phyloP scores from a whole-genome alignment of 1,140 invertebrate species.

The Bombus impatiens region DNA sequence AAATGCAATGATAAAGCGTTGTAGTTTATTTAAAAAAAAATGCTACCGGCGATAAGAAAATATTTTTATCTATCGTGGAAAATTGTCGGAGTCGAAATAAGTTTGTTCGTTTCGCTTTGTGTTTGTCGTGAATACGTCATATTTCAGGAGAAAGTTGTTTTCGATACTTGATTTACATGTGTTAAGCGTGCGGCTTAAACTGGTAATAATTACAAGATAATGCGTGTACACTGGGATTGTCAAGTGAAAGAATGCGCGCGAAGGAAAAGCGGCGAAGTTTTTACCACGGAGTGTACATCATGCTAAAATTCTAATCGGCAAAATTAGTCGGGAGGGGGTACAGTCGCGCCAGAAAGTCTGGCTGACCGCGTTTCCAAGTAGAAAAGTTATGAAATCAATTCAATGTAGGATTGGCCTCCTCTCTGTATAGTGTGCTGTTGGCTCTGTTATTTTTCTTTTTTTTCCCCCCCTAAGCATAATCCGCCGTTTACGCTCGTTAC shows the following conservation, averaged over 20 bases:
- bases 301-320: slow-evolving; percentile 78
- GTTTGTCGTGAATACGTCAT: not conserved
- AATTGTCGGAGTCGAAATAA: not conserved
- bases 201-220: slow-evolving; percentile 50
- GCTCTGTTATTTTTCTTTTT: not conserved
- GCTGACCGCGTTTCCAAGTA: slow-evolving; percentile 75
- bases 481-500: not conserved
- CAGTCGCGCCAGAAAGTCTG: slow-evolving; percentile 69
- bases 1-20: slow-evolving; percentile 9
- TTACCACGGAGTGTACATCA: slow-evolving; percentile 67
- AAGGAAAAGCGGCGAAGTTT: slow-evolving; percentile 23
- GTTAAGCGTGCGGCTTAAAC: not conserved
- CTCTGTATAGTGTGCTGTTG: not conserved
- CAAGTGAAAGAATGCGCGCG: not conserved
- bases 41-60: not conserved
- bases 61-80: not conserved
- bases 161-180: slow-evolving; percentile 8
- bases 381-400: slow-evolving; percentile 79
- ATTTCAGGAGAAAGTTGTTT: slow-evolving; percentile 23
- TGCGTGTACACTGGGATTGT: not conserved
- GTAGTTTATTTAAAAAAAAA: not conserved
- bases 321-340: slow-evolving; percentile 76
- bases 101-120: not conserved
- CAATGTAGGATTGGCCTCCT: slow-evolving; percentile 42
- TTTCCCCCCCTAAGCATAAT: not conserved